These are phyloP conservation scores for Caenorhabditis sp. DNA, from an alignment of 2,888 invertebrate species.

Conservation along the genomic window DNA sequence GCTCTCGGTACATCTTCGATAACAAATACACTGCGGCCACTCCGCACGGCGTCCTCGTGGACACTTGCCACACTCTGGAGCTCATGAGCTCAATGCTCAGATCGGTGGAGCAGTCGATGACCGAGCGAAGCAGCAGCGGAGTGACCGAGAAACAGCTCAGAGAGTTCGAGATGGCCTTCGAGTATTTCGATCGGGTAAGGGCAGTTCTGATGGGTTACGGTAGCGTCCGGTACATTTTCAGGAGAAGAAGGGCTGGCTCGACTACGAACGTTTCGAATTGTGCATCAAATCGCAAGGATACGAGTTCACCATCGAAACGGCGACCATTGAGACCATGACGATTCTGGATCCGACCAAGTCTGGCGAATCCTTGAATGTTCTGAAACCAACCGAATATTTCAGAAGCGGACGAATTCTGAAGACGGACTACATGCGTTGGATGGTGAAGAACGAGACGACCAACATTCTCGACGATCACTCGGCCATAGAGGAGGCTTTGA, in stretches of 20 bases:
- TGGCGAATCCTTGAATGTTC: slow-evolving; percentile 13
- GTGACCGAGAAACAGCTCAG: slow-evolving; percentile 41
- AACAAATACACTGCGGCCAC: slow-evolving; percentile 32
- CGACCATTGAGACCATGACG: slow-evolving; percentile 16
- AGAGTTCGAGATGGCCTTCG: slow-evolving; percentile 42
- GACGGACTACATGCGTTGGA: slow-evolving; percentile 40
- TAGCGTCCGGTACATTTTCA: no score
- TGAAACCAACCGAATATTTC: slow-evolving; percentile 32
- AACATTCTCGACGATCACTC: slow-evolving; percentile 39
- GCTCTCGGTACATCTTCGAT: slow-evolving; percentile 45
- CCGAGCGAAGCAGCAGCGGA: slow-evolving; percentile 31
- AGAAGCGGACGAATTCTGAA: slow-evolving; percentile 31
- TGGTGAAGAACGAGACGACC: slow-evolving; percentile 50
- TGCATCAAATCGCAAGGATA: slow-evolving; percentile 48
- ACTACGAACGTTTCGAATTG: slow-evolving; percentile 42
- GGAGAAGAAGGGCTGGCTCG: slow-evolving; percentile 38
- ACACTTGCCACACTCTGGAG: slow-evolving; percentile 39
- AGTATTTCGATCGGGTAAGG: slow-evolving; percentile 42
- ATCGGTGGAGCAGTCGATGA: slow-evolving; percentile 42
- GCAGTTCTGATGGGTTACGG: no score
- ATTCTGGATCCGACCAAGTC: slow-evolving; percentile 37
- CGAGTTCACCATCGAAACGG: slow-evolving; percentile 24
- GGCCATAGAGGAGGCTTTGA: slow-evolving; percentile 47
- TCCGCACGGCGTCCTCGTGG: slow-evolving; percentile 32
- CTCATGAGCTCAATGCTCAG: slow-evolving; percentile 45